Conservation (phyloP, 1,140 invertebrate species). For the Hylyphantes graminicola region DNA sequence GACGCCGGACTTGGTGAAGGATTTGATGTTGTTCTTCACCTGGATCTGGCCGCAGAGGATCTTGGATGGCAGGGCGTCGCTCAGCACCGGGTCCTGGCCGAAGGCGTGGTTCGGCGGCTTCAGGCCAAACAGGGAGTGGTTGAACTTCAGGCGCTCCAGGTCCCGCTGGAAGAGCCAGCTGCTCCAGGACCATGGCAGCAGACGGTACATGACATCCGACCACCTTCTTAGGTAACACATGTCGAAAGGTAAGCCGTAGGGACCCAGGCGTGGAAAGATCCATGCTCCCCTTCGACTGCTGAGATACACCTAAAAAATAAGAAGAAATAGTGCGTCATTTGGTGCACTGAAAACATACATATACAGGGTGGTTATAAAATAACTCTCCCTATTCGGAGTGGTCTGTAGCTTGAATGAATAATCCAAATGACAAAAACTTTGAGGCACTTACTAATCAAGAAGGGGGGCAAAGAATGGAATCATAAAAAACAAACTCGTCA, state of each 20-base stretch:
- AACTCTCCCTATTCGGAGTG: too few species aligned
- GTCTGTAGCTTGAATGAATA: too few species aligned
- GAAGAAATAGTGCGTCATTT: background rate
- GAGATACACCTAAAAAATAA: slow-evolving; percentile 67
- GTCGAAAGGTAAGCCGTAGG: slow-evolving; percentile 65
- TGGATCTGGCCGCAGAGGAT: slow-evolving; percentile 67
- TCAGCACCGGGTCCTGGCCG: slow-evolving; percentile 71
- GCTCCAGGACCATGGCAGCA: slow-evolving; percentile 22
- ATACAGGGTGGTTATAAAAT: too few species aligned
- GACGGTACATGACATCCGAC: slow-evolving; percentile 34
- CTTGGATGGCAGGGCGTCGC: slow-evolving; percentile 71
- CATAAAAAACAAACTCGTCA: too few species aligned
- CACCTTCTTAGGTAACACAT: slow-evolving; percentile 43
- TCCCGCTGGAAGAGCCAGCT: slow-evolving; percentile 35
- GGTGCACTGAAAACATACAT: too few species aligned
- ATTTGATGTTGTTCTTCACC: slow-evolving; percentile 67
- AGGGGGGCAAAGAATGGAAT: too few species aligned
- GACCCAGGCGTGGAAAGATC: slow-evolving; percentile 67
- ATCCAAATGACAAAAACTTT: too few species aligned
- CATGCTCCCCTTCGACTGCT: slow-evolving; percentile 70
- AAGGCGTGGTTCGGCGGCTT: slow-evolving; percentile 68
- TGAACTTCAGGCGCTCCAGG: slow-evolving; percentile 64
- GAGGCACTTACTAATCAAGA: too few species aligned
- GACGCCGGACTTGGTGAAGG: slow-evolving; percentile 65
- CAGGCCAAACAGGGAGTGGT: slow-evolving; percentile 69